A percentile compares a stretch with the other conserved stretches of the same genome.
These are phyloP conservation scores for Diploptera punctata DNA, from an alignment of 2,888 invertebrate species.

Conservation along the genomic window DNA sequence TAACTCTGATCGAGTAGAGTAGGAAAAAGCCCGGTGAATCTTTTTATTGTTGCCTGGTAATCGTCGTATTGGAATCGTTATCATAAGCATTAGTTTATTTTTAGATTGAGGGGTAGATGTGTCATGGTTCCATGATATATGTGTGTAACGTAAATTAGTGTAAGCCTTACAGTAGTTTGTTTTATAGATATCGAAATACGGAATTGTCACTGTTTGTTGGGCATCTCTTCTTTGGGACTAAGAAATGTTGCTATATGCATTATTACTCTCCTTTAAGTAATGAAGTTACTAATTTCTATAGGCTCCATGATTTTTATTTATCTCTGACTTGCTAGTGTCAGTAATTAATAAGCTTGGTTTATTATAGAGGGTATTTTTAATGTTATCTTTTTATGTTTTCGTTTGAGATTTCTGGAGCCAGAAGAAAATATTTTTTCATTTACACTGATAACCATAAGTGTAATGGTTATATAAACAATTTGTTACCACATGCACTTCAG, in stretches of 20 bases:
- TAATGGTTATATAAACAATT: conserved; percentile 14
- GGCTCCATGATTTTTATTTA: conserved; percentile 8
- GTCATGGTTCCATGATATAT: conserved; percentile 32
- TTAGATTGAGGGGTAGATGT: conserved; percentile 34
- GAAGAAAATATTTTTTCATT: not conserved
- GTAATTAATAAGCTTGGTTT: not conserved
- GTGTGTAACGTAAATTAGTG: conserved; percentile 24
- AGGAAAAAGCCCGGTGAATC: conserved; percentile 33
- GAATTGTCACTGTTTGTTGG: conserved; percentile 20
- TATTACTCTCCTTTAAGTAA: not conserved
- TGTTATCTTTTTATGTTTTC: not conserved
- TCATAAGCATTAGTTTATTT: conserved; percentile 41
- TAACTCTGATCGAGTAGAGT: conserved; percentile 37
- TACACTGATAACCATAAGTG: conserved; percentile 4
- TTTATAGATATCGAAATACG: conserved; percentile 26
- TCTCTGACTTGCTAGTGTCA: not conserved
- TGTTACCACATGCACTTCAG: conserved; percentile 4
- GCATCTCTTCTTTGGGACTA: conserved; percentile 29
- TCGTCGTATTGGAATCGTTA: conserved; percentile 42
- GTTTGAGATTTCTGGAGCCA: conserved; percentile 1
- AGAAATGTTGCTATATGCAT: conserved; percentile 20
- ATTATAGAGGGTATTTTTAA: not conserved
- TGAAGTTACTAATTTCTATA: not conserved
- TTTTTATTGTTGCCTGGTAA: conserved; percentile 40
- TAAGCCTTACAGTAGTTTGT: conserved; percentile 29